These are phyloP conservation scores for Barypeithes pellucidus DNA, from an alignment of 2,888 invertebrate genomes.

Conservation along the genomic window DNA sequence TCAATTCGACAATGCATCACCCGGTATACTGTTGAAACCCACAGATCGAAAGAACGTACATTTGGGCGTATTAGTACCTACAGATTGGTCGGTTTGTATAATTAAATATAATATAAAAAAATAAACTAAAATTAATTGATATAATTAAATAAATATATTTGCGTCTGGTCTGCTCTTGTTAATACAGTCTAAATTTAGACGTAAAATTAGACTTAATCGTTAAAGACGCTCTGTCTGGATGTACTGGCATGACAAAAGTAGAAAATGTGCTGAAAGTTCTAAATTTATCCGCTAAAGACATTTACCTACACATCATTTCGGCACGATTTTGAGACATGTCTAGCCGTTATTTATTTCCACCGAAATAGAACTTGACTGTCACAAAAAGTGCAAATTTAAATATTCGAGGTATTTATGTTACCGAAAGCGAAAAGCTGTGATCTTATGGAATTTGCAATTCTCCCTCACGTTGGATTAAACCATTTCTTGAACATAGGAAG, in stretches of 20 bases:
- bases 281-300: constrained; percentile 45
- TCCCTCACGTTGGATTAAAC: too few species aligned
- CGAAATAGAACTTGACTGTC: constrained; percentile 10
- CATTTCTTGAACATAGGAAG: too few species aligned
- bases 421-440: too few species aligned
- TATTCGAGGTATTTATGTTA: too few species aligned
- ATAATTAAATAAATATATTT: background rate
- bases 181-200: background rate
- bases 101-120: too few species aligned
- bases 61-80: too few species aligned
- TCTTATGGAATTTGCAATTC: too few species aligned
- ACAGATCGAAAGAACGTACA: too few species aligned
- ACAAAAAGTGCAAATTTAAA: background rate
- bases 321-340: constrained; percentile 34
- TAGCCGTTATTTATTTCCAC: constrained; percentile 25
- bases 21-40: too few species aligned
- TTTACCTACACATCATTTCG: constrained; percentile 40
- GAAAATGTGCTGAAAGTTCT: constrained; percentile 48
- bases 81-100: too few species aligned
- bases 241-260: constrained; percentile 34
- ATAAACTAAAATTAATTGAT: too few species aligned
- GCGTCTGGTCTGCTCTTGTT: background rate
- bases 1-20: too few species aligned
- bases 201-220: background rate
- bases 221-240: constrained; percentile 32